A percentile compares a stretch with the other conserved stretches of the same genome.
phyloP scores from a whole-genome alignment of 2,888 invertebrate genomes.

The Hetaerina titia region DNA sequence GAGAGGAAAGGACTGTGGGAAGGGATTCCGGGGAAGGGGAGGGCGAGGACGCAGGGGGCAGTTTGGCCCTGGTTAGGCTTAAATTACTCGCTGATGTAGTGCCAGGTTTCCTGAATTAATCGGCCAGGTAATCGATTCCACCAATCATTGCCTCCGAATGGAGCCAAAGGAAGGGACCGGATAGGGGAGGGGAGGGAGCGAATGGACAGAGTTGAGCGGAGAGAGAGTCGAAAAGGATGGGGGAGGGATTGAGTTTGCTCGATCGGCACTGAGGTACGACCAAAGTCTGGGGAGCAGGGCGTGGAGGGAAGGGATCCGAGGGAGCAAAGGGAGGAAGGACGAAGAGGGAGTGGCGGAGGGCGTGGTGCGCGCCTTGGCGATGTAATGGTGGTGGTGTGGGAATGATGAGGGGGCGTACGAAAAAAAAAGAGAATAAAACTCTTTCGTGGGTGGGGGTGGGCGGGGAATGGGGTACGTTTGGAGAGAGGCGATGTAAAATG shows the following conservation, averaged over 20 bases:
- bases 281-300: not conserved
- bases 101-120: constrained; percentile 69
- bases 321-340: not conserved
- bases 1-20: not conserved
- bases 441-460: not conserved
- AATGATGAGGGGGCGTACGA: not conserved
- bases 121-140: constrained; percentile 70
- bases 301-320: not conserved
- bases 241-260: not conserved
- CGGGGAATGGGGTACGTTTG: not conserved
- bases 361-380: not conserved
- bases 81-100: constrained; percentile 66
- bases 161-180: not conserved
- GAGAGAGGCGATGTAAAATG: constrained; percentile 8
- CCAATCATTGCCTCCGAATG: constrained; percentile 63
- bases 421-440: not conserved
- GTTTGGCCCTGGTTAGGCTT: constrained; percentile 62
- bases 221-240: not conserved
- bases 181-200: not conserved
- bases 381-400: not conserved
- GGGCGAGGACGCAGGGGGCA: not conserved
- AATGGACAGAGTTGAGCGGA: not conserved
- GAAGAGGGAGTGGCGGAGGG: not conserved
- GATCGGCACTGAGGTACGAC: not conserved
- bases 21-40: too few relatives aligned